Conservation (phyloP, 2,888 invertebrate genomes). For the Pristionchus entomophagus region DNA sequence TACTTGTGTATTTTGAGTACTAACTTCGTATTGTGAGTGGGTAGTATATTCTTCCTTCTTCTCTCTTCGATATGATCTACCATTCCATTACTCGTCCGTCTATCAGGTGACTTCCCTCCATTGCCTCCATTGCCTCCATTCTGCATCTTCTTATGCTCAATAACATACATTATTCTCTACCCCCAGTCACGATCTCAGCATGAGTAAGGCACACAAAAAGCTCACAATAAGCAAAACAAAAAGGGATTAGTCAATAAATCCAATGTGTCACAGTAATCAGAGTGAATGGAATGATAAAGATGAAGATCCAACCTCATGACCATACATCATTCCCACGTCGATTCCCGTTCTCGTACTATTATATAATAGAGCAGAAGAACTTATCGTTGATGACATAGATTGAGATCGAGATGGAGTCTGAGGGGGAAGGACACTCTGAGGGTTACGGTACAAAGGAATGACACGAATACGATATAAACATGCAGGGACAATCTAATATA, state of each 20-base stretch:
- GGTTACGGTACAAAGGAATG: background rate
- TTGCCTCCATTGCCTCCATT: too few species aligned
- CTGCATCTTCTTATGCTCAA: background rate
- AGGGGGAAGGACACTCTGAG: slow-evolving; percentile 36
- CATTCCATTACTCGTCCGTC: background rate
- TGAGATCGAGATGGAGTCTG: slow-evolving; percentile 31
- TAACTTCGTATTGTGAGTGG: slow-evolving; percentile 22
- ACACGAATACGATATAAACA: background rate
- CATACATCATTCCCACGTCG: slow-evolving; percentile 10
- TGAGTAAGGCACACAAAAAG: background rate
- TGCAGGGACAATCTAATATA: background rate
- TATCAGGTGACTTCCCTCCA: background rate
- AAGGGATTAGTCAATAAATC: background rate
- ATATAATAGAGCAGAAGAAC: slow-evolving; percentile 16
- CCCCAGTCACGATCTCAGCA: background rate
- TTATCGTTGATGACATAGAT: slow-evolving; percentile 1
- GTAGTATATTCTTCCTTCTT: slow-evolving; percentile 2
- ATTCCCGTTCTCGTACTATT: background rate
- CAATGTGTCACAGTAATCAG: background rate
- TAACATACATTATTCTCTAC: background rate
- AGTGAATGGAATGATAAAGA: background rate
- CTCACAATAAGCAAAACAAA: background rate
- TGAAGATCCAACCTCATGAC: background rate
- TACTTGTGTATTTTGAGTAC: background rate
- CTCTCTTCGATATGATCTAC: background rate